Base-by-base conservation (phyloP, 2,797 vertebrate species). In the Typhlichthys eigenmanni region DNA sequence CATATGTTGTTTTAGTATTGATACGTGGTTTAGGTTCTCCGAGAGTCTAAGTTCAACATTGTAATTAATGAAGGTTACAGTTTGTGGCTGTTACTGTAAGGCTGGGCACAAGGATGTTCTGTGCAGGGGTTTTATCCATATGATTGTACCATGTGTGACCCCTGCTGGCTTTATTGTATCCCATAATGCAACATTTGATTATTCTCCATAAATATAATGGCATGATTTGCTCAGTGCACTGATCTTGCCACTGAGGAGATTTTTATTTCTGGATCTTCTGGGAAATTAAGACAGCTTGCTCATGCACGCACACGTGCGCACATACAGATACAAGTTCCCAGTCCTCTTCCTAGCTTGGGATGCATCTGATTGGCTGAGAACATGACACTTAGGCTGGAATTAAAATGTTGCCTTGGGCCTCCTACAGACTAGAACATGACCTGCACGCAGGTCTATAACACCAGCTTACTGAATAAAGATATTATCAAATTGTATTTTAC, bases 181-280 rank as follows among this genome's bases (percentile, higher is more conserved):
- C 71, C 70, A 72, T 74, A 87, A 72, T 82, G 66, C 74, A 59
- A 57, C 68, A 83, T 86, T 88, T 85, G 85, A 88, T 90, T 89
- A 82, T 75, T 83, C 81, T 83, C 74, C 81, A 85, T 85, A 85
- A 88, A 85, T 84, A 86, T 84, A 85, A 85, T 78, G 69, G 78
- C 75, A 75, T 85, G 85, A 89, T 89, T 83, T 79, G 80, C 87
- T 88, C 79, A 66, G 85, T 51, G 81, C 38, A 69, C 75, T 82
- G 73, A 54, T 84, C 72, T 45, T 57, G 1, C 67, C 79, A 62
- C 80, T 69, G 62, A 81, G 78, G 87, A 87, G 82, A 81, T 85
- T 89, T 87, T 81, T 84, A 79, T 84, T 72, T 68, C 78, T 72
- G 66, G 68, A 82, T 87, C 86, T 86, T 79, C 52, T 75, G 88